phyloP scores from a whole-genome alignment of 2,888 invertebrate genomes.

The Tuta absoluta region DNA sequence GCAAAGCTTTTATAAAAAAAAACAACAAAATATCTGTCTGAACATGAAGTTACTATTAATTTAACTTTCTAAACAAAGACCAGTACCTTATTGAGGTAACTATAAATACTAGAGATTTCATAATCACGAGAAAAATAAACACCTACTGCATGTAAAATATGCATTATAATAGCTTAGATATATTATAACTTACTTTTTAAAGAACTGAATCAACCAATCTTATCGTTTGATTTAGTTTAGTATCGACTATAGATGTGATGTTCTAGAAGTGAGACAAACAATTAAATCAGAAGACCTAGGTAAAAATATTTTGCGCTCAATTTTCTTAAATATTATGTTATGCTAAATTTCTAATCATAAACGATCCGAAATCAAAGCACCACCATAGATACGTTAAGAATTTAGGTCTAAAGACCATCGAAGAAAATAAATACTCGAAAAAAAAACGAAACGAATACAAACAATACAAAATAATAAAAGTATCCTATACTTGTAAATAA shows the following conservation, averaged over 20 bases:
- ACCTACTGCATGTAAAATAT: background rate
- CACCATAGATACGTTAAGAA: background rate
- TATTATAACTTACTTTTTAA: too few relatives aligned
- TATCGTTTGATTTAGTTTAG: too few relatives aligned
- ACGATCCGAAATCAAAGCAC: too few relatives aligned
- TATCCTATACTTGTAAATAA: too few relatives aligned
- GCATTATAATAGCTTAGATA: too few relatives aligned
- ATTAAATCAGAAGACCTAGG: too few relatives aligned
- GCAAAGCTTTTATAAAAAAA: background rate
- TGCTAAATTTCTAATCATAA: too few relatives aligned
- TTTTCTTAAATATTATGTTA: too few relatives aligned
- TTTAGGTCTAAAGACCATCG: background rate
- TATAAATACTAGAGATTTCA: slow-evolving; percentile 16
- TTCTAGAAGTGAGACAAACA: too few relatives aligned
- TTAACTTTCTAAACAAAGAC: background rate
- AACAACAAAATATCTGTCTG: background rate
- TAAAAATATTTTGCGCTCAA: too few relatives aligned
- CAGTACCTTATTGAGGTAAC: slow-evolving; percentile 3
- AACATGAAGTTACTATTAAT: background rate
- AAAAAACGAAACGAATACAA: background rate
- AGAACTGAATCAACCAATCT: too few relatives aligned
- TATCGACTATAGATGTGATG: too few relatives aligned
- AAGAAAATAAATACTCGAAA: background rate
- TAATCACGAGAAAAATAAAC: background rate
- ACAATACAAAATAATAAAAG: background rate